Evolutionary conservation across 1,140 invertebrate genomes (phyloP), one percentile per base, ranked within the genome.

Genomic region (Drosophila teissieri): DNA sequence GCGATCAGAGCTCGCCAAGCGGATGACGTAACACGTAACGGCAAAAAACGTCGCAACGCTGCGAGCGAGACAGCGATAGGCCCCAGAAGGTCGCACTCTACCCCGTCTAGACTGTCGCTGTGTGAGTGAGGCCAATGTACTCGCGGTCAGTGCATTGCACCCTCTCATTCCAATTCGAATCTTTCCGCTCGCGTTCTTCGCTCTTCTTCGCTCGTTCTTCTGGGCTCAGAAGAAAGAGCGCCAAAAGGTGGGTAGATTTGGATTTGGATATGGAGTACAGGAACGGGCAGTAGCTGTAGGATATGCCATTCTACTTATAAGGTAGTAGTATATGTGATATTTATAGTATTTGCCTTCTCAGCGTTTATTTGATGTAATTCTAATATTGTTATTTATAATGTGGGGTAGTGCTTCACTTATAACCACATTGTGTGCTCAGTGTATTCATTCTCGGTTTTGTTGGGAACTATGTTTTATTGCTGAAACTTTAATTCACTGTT

Each of bases 111-210:
- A 19, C 27, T 31, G 61, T 67, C 27, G 64, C 10, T 19, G 37
- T 60, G 63, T 45, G 57, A 44, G 58, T 46, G 64, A 46, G 65
- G 63, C 82, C 82, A 85, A 78, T 81, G 82, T 74, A 86, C 82
- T 73, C 61, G 60, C 58, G 58, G 61, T 46, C 64, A 78, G 82
- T 85, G 64, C 78, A 86, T 80, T 85, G 82, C 82, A 81, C 81
- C 45, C 49, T 45, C 40, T 15, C 42, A 36, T 34, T 56, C 24
- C 24, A n/a, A 36, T 34, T 56, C 24, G 19, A n/a, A 19, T 62
- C 37, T 37, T 60, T 40, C 63, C 37, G 22, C 22, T 36, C n/a
- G 15, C 55, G 39, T 48, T 64, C 80, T 19, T 19, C 19, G 39
- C 52, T 68, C 80, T 55, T 64, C 56, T 55, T 64, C 56, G 19